A percentile compares a stretch with the other conserved stretches of the same genome.
Conservation (phyloP, 1,140 invertebrate species). For the Varroa destructor region DNA sequence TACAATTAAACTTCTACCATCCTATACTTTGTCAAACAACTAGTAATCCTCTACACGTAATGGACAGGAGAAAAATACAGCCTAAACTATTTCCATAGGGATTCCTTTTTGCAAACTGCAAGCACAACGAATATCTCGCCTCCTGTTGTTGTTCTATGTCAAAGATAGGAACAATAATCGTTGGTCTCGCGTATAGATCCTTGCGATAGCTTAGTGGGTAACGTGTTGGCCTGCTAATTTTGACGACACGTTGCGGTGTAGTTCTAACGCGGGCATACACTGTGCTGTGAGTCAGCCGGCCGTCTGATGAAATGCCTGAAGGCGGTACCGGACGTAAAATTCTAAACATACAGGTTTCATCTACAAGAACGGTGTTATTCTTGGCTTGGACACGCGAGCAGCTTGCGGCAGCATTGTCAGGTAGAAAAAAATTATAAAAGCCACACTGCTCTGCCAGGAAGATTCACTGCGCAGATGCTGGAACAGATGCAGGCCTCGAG, state of each 20-base stretch:
- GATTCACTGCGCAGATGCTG: conserved; percentile 81
- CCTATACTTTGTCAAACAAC: no score
- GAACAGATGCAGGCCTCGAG: conserved; percentile 94
- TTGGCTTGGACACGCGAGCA: conserved; percentile 93
- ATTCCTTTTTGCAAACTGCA: conserved; percentile 71
- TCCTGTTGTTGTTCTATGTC: conserved; percentile 46
- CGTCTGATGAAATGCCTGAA: no score
- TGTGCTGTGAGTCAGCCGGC: no score
- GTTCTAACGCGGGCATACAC: no score
- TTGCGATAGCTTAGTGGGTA: no score
- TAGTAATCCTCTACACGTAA: no score
- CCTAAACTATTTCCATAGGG: conserved; percentile 52
- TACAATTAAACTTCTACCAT: no score
- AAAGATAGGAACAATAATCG: conserved; percentile 96
- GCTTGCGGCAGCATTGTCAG: conserved; percentile 89
- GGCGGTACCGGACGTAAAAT: no score
- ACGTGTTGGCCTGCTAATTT: no score
- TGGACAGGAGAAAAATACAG: no score
- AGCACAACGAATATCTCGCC: conserved; percentile 49
- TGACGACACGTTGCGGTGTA: no score
- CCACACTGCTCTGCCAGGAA: conserved; percentile 87
- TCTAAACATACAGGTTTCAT: conserved; percentile 44
- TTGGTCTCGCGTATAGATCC: conserved; percentile 45
- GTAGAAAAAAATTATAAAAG: conserved; percentile 85
- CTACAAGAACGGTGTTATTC: conserved; percentile 85